Evolutionary conservation across 1,140 invertebrate genomes (phyloP).

Genomic region (Leptinotarsa lineolata): DNA sequence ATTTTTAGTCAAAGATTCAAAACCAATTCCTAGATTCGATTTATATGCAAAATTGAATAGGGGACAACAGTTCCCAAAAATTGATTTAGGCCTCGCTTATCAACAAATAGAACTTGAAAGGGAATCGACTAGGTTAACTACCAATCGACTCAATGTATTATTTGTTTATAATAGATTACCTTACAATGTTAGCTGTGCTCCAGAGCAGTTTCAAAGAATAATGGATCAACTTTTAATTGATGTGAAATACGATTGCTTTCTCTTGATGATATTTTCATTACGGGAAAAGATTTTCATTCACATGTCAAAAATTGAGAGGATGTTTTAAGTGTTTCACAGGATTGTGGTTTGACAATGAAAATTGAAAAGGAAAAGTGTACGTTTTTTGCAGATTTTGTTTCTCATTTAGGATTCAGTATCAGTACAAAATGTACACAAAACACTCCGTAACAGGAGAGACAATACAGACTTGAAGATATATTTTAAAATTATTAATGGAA

Average conservation of each 20-base stretch:
- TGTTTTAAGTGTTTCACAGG: not conserved
- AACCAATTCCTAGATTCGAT: no score
- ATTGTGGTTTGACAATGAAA: not conserved
- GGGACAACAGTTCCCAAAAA: not conserved
- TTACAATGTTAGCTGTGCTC: not conserved
- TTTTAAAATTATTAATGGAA: no score
- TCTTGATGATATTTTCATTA: not conserved
- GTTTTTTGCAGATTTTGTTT: no score
- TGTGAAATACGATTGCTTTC: not conserved
- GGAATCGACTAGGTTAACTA: not conserved
- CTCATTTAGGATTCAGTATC: no score
- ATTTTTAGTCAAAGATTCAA: no score
- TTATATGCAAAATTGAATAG: not conserved
- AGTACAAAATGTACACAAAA: no score
- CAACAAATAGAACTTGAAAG: not conserved
- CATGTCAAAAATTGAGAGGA: not conserved
- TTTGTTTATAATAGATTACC: not conserved
- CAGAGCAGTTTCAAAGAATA: not conserved
- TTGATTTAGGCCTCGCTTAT: not conserved
- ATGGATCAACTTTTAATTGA: not conserved
- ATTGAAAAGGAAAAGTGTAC: not conserved
- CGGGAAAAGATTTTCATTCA: not conserved
- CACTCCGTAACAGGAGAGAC: no score
- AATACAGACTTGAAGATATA: no score
- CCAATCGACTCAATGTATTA: not conserved